Conservation (phyloP, 2,888 invertebrate genomes). For the Synergus laeviventris region DNA sequence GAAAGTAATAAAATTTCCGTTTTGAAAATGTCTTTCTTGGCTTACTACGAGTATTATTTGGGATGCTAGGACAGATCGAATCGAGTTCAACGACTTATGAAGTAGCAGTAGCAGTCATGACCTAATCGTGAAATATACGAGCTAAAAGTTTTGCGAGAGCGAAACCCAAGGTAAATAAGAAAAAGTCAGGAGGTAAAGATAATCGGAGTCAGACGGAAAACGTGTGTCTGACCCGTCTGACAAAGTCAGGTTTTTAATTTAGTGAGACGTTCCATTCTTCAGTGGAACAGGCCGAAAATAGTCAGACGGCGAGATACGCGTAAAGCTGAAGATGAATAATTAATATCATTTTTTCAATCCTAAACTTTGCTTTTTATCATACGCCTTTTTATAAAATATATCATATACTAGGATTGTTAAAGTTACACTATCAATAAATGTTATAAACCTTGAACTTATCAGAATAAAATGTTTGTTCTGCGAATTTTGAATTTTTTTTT, state of each 20-base stretch:
- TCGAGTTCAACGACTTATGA: constrained; percentile 40
- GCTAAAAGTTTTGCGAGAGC: constrained; percentile 33
- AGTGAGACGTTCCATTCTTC: background rate
- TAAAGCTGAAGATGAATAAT: background rate
- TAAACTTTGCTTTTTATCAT: too few relatives aligned
- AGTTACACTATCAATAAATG: too few relatives aligned
- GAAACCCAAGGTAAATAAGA: constrained; percentile 21
- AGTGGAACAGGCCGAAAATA: background rate
- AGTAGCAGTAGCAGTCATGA: constrained; percentile 30
- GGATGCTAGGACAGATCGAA: constrained; percentile 34
- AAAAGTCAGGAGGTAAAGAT: constrained; percentile 34
- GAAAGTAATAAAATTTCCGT: constrained; percentile 31
- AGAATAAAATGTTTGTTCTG: too few relatives aligned
- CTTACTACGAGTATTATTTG: constrained; percentile 25
- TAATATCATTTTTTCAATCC: too few relatives aligned
- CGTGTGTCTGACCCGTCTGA: background rate
- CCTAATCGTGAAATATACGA: constrained; percentile 35
- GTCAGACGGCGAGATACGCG: background rate
- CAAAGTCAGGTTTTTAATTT: constrained; percentile 18
- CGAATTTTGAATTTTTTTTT: too few relatives aligned
- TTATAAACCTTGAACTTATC: too few relatives aligned
- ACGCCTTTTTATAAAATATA: too few relatives aligned
- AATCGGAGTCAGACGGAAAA: constrained; percentile 26
- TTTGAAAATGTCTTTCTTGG: constrained; percentile 18
- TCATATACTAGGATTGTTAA: too few relatives aligned